Percentiles rank a stretch among this genome's conserved stretches.
phyloP scores from a whole-genome alignment of 2,797 vertebrate genomes.

The Alfaro cultratus region DNA sequence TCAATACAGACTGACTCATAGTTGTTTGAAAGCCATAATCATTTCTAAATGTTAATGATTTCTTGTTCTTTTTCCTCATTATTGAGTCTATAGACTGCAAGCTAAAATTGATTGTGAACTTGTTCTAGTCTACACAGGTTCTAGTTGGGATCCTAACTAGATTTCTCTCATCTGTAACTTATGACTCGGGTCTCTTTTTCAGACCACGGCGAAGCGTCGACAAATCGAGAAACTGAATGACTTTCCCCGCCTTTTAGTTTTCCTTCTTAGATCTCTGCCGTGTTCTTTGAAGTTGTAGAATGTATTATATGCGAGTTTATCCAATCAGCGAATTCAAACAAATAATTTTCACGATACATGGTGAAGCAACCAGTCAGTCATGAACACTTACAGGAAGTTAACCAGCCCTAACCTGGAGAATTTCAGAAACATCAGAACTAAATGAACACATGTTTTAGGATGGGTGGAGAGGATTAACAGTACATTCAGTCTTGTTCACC shows the following conservation, averaged over 20 bases:
- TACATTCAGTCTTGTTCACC: background rate
- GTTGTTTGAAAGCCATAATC: no score
- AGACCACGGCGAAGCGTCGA: background rate
- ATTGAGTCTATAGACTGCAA: no score
- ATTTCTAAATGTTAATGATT: no score
- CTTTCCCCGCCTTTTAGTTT: background rate
- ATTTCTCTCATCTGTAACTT: background rate
- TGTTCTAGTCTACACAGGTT: no score
- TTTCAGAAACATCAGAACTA: background rate
- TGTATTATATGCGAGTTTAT: background rate
- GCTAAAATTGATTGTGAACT: no score
- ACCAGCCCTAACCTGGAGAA: background rate
- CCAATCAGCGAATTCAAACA: background rate
- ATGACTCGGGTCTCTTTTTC: background rate
- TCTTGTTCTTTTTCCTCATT: no score
- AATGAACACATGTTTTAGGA: background rate
- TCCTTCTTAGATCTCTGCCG: background rate
- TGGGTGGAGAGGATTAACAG: background rate
- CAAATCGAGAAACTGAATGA: background rate
- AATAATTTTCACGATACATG: accelerated
- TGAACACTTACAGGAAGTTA: background rate
- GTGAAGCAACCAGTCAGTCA: background rate
- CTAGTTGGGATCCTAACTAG: background rate
- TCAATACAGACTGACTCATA: background rate
- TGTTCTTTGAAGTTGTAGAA: background rate